These are phyloP conservation scores for Xanthorhoe designata DNA, from an alignment of 2,888 invertebrate genomes.

Conservation along the genomic window DNA sequence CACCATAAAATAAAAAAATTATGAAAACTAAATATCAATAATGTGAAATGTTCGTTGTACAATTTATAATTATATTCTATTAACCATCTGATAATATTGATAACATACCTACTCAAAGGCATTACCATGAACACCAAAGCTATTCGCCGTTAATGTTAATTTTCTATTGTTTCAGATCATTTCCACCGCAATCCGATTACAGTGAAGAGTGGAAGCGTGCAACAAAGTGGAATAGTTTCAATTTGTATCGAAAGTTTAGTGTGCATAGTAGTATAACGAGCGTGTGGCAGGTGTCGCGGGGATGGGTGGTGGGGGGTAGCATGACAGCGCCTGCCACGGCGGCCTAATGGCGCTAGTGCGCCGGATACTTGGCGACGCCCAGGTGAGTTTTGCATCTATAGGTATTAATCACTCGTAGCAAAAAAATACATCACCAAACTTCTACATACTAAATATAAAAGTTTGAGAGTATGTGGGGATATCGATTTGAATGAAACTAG, in stretches of 20 bases:
- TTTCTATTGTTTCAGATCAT: constrained; percentile 68
- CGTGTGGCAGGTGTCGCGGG: constrained; percentile 58
- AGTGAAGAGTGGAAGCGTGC: constrained; percentile 50
- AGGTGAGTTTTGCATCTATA: constrained; percentile 80
- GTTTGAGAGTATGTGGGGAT: too few species aligned
- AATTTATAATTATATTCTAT: neutral
- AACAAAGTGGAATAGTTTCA: constrained; percentile 66
- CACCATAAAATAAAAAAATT: too few species aligned
- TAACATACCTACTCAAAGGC: neutral
- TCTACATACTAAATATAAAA: too few species aligned
- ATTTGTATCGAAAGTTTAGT: constrained; percentile 60
- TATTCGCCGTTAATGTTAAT: neutral
- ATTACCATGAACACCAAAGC: neutral
- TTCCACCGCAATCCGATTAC: constrained; percentile 49
- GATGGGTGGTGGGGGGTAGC: constrained; percentile 80
- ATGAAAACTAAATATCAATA: too few species aligned
- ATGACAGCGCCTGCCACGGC: constrained; percentile 86
- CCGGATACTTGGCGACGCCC: constrained; percentile 94
- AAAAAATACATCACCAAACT: neutral
- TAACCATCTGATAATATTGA: neutral
- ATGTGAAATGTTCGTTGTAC: too few species aligned
- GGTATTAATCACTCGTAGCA: neutral
- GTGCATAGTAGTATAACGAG: constrained; percentile 50
- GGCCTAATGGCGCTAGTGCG: constrained; percentile 95
- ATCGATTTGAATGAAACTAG: too few species aligned